Base-by-base conservation (phyloP, 2,888 invertebrate species). In the Seira musarum region DNA sequence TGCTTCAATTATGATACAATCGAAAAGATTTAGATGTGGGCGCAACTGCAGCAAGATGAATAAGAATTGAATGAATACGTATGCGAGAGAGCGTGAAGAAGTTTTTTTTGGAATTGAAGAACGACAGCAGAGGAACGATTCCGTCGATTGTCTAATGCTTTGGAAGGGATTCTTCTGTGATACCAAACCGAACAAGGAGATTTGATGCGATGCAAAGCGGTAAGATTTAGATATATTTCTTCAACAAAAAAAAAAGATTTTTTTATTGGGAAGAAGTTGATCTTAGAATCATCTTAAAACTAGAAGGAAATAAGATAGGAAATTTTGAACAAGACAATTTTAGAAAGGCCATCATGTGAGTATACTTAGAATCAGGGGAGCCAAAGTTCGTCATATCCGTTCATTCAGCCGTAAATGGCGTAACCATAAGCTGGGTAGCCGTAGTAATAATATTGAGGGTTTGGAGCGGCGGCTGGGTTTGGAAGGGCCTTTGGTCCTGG, bases 201-300 rank as follows among this genome's bases (percentile, higher is more conserved):
- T 72, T 63, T 79, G 79, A 79, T 73, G 79, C 79, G 25, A 79
- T 79, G 79, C 79, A 64, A 68, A 72, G 57, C 79, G 79, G 79
- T 79, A 53, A 72, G 71, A 22, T 24, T 64, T 3, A 24, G 24
- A 24, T 64, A 21, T 61, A 19, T 10, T 21, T 21, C 19, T 61
- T 21, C 61, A 3, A 19, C 21, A 17, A 22, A 21, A 17, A 21
- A 13, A 61, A 5, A 61, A 61, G 2, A 19, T 5, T 22, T 61
- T 61, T 21, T 61, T 19, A 61, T 61, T 22, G 2, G 13, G 6
- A 22, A 61, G 19, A 61, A 61, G 15, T 21, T 61, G 22, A 13
- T 22, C 5, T 5, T 19, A 22, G 61, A 21, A 13, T 30, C 30
- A 30, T 30, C 30, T 30, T 30, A 30, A 30, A 30, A 8, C 30